Base-by-base conservation (phyloP, 1,140 invertebrate genomes). In the Tribolium madens region DNA sequence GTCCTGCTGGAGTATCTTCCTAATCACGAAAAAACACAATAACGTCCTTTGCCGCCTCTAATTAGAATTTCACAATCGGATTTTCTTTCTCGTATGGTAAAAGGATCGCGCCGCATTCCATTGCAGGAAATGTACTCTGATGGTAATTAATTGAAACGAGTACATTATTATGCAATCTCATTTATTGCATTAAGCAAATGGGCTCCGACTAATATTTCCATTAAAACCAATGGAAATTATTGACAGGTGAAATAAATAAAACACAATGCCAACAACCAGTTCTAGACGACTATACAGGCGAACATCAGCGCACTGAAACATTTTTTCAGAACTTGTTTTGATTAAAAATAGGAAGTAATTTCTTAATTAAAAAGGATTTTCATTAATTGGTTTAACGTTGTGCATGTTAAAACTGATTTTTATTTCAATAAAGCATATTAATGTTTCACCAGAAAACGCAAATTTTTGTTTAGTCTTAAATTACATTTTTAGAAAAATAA, bases 101-200 rank as follows among this genome's bases (percentile, higher is more conserved):
- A 57, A 57, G 17, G 13, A 57, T 57, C 52, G 57, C 57, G 10
- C 48, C 48, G 48, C 48, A 33, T 64, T 64, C 57, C 57, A 18
- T 4, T 9, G 6, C 10, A 33, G 57, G 31, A 26, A 26, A 64
- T 31, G 31, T 33, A 14, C 26, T 13, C 57, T 18, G 57, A 64
- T 64, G 14, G 21, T 64, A 64, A 64, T 64, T 64, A 64, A 64
- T 64, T 14, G 57, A 33, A 64, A 64, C 26, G 57, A 64, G 57
- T 33, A 33, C 26, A 57, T 64, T 33, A 64, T 64, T 64, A 64
- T 64, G 57, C 57, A 64, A 64, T 64, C 57, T 64, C 57, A 33
- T 33, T 64, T 64, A 64, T 33, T 64, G 57, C 57, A 64, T 64
- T 64, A 64, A 64, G 57, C 14, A 64, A 64, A 64, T 64, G 57